Conservation (phyloP, 2,797 vertebrate genomes). For the Lates japonicus region DNA sequence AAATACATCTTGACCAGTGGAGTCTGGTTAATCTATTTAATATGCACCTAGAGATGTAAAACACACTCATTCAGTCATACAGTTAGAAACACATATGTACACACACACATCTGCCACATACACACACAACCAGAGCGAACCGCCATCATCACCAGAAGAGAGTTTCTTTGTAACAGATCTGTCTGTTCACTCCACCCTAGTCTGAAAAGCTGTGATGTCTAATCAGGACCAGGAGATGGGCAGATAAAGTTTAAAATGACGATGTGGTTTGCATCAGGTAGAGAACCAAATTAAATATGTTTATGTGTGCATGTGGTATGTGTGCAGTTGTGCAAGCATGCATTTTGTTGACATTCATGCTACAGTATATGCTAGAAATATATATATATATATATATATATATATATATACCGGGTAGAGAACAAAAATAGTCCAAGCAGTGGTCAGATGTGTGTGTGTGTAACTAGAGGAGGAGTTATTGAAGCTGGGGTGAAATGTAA, state of each 20-base stretch:
- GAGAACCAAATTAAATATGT: slow-evolving; percentile 58
- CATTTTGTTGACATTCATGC: slow-evolving; percentile 19
- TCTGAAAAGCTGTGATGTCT: slow-evolving; percentile 77
- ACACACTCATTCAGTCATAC: slow-evolving; percentile 33
- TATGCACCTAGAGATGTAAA: slow-evolving; percentile 39
- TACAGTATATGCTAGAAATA: slow-evolving; percentile 27
- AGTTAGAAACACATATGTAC: slow-evolving; percentile 20
- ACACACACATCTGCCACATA: slow-evolving; percentile 5
- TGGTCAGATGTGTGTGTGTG: neutral
- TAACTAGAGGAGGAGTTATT: neutral
- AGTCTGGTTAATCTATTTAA: slow-evolving; percentile 54
- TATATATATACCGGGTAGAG: slow-evolving; percentile 15
- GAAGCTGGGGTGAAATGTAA: neutral
- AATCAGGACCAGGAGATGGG: slow-evolving; percentile 84
- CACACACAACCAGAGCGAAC: slow-evolving; percentile 30
- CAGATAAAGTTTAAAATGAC: slow-evolving; percentile 85
- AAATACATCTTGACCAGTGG: slow-evolving; percentile 36
- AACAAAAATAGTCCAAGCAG: slow-evolving; percentile 18
- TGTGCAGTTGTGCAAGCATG: slow-evolving; percentile 17
- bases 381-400: no score
- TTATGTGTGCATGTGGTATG: slow-evolving; percentile 42
- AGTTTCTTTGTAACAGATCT: slow-evolving; percentile 76
- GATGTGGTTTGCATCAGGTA: slow-evolving; percentile 78
- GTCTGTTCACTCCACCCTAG: slow-evolving; percentile 68
- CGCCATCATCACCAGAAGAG: slow-evolving; percentile 57